Percentiles rank a stretch among this genome's conserved stretches.
Evolutionary conservation across 2,797 vertebrate genomes (phyloP).

Genomic region (Phataginus tetradactyla): DNA sequence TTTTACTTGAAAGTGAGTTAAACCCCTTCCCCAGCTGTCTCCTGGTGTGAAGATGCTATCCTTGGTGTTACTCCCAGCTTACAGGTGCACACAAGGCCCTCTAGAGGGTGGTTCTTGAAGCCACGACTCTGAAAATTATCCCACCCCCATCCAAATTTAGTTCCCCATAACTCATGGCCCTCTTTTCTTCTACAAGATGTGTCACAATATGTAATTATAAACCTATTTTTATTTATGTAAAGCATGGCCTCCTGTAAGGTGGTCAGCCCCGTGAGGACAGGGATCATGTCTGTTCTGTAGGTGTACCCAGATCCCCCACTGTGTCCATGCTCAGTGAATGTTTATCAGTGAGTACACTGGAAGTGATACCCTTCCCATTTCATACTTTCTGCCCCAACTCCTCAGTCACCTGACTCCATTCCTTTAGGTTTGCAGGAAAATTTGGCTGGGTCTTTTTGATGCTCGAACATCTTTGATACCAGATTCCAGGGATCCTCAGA

Average conservation of each 20-base stretch:
- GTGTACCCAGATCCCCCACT: not conserved
- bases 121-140: not conserved
- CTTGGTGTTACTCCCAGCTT: not conserved
- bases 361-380: not conserved
- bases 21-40: conserved; percentile 1
- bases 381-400: not conserved
- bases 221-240: conserved; percentile 18
- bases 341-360: not conserved
- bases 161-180: not conserved
- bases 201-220: not conserved
- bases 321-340: not conserved
- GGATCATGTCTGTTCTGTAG: not conserved
- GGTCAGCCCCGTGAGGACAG: not conserved
- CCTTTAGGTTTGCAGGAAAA: conserved; percentile 91
- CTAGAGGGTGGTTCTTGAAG: not conserved
- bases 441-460: conserved; percentile 94
- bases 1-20: not conserved
- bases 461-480: conserved; percentile 91
- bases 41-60: not conserved
- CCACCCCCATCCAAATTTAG: not conserved
- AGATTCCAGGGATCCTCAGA: conserved; percentile 93
- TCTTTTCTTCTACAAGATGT: not conserved
- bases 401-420: not conserved
- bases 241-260: not conserved
- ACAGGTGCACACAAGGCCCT: not conserved